Conservation (phyloP, 1,140 invertebrate species). For the Leucophenga varia region DNA sequence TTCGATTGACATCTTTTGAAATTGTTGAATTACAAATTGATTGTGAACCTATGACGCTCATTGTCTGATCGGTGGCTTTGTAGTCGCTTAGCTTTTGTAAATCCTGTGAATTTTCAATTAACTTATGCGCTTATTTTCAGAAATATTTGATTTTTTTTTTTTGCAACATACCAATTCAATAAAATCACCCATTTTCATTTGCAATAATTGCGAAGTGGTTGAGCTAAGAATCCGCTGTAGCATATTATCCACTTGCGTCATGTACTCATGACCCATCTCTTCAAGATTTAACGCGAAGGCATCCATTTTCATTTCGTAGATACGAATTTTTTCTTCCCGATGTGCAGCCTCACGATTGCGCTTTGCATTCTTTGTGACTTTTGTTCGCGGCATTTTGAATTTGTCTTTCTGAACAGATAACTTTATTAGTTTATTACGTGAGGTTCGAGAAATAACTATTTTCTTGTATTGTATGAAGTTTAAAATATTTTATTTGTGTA, state of each 20-base stretch:
- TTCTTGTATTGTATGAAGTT: too few relatives aligned
- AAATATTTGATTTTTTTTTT: not conserved
- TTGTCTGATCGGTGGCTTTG: constrained; percentile 40
- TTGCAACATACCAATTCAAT: constrained; percentile 8
- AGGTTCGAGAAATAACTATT: too few relatives aligned
- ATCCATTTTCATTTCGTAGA: constrained; percentile 43
- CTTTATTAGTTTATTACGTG: too few relatives aligned
- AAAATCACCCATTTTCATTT: constrained; percentile 33
- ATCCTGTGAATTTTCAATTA: too few relatives aligned
- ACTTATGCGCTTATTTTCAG: constrained; percentile 22
- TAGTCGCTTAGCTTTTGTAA: constrained; percentile 13
- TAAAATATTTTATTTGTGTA: too few relatives aligned
- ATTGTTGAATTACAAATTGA: constrained; percentile 24
- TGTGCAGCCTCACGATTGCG: constrained; percentile 45
- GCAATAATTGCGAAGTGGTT: constrained; percentile 19
- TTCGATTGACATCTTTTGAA: constrained; percentile 24
- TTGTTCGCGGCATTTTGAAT: constrained; percentile 51
- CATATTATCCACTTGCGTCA: constrained; percentile 19
- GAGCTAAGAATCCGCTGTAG: constrained; percentile 17
- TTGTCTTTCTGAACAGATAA: too few relatives aligned
- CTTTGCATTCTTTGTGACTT: constrained; percentile 48
- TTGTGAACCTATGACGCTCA: constrained; percentile 23
- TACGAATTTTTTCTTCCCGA: constrained; percentile 44
- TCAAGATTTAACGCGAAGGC: constrained; percentile 30
- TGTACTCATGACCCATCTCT: constrained; percentile 19